These are phyloP conservation scores for Drosophila suzukii DNA, from an alignment of 1,140 invertebrate species.

Conservation along the genomic window DNA sequence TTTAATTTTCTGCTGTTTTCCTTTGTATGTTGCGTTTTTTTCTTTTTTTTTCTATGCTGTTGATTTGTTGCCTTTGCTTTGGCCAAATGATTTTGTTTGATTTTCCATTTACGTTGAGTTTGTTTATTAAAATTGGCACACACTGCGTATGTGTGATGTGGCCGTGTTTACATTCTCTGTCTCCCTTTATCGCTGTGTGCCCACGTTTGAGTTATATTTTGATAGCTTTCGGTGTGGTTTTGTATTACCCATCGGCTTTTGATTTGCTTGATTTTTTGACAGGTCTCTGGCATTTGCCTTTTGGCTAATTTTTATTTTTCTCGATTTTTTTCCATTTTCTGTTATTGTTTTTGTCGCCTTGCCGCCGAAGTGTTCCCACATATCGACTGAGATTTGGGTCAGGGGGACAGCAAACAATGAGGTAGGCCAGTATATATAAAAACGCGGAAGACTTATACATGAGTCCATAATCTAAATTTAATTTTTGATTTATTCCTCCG, in stretches of 20 bases:
- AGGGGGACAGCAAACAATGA: slow-evolving; percentile 26
- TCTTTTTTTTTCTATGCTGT: slow-evolving; percentile 18
- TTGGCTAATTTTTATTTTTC: slow-evolving; percentile 50
- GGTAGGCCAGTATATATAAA: slow-evolving; percentile 20
- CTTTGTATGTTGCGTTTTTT: slow-evolving; percentile 31
- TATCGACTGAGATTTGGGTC: slow-evolving; percentile 32
- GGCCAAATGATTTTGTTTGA: slow-evolving; percentile 71
- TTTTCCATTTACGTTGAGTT: slow-evolving; percentile 79
- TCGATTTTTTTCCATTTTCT: slow-evolving; percentile 1
- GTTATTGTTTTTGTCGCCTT: slow-evolving; percentile 28
- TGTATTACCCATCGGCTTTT: slow-evolving; percentile 68
- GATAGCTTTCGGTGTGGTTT: slow-evolving; percentile 54
- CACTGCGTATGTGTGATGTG: slow-evolving; percentile 73
- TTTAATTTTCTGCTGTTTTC: slow-evolving; percentile 47
- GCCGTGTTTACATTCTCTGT: slow-evolving; percentile 58
- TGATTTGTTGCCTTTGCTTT: slow-evolving; percentile 49
- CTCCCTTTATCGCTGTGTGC: slow-evolving; percentile 16
- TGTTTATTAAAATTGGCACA: slow-evolving; percentile 81
- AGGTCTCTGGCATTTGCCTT: slow-evolving; percentile 51
- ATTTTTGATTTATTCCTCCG: neutral
- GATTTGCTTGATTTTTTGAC: slow-evolving; percentile 66
- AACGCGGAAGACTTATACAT: neutral
- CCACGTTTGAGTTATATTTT: slow-evolving; percentile 40
- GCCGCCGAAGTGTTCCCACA: slow-evolving; percentile 20
- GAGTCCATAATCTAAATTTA: slow-evolving; percentile 8